phyloP scores from a whole-genome alignment of 2,888 invertebrate species.

The Diaphora mendica region DNA sequence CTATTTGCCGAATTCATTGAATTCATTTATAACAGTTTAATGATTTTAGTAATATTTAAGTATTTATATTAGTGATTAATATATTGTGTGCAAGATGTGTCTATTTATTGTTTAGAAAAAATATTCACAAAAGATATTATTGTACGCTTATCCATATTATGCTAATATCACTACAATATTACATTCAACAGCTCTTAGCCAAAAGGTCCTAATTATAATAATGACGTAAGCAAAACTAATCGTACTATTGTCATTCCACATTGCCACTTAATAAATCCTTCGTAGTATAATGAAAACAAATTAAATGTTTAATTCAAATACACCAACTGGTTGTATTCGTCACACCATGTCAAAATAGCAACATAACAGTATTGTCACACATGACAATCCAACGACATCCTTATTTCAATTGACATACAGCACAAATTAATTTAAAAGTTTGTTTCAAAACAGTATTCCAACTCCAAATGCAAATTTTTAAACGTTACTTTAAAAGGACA shows the following conservation, averaged over 20 bases:
- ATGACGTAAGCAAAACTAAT: slow-evolving; percentile 77
- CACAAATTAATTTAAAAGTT: slow-evolving; percentile 6
- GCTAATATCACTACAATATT: slow-evolving; percentile 9
- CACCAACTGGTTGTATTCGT: slow-evolving; percentile 77
- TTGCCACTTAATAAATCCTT: slow-evolving; percentile 66
- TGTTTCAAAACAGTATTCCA: slow-evolving; percentile 9
- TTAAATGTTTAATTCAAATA: slow-evolving; percentile 83
- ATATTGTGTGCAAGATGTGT: no score
- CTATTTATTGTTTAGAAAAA: no score
- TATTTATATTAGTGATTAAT: no score
- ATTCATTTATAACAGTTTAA: no score
- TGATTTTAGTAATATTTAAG: no score
- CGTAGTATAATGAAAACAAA: slow-evolving; percentile 78
- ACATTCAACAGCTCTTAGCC: slow-evolving; percentile 15
- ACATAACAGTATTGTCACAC: slow-evolving; percentile 33
- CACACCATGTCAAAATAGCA: slow-evolving; percentile 62
- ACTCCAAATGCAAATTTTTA: slow-evolving; percentile 19
- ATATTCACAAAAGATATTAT: not conserved
- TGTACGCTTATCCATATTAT: not conserved
- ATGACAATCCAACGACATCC: not conserved
- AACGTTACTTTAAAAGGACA: slow-evolving; percentile 13
- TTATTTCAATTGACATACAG: not conserved
- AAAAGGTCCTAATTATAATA: slow-evolving; percentile 64
- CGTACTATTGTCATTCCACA: slow-evolving; percentile 62
- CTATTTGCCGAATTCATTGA: no score